These are phyloP conservation scores for Drosophila multiciliata DNA, from an alignment of 2,888 invertebrate species.

Conservation along the genomic window DNA sequence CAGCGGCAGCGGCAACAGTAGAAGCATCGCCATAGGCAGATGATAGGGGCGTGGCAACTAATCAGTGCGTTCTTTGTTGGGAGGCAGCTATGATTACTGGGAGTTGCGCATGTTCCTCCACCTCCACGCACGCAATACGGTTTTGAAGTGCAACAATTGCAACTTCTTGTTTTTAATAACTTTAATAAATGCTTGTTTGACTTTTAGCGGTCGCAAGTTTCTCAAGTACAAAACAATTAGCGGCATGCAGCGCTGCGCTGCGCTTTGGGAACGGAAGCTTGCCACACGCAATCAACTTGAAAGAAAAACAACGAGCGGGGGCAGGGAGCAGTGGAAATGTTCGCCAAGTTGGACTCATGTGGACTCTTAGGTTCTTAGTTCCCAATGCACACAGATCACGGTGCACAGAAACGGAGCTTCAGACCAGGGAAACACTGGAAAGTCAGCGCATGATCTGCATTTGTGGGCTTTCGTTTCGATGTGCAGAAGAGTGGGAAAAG, in stretches of 20 bases:
- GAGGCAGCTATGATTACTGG: conserved; percentile 36
- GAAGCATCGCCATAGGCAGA: conserved; percentile 2
- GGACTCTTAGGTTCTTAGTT: conserved; percentile 28
- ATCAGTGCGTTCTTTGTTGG: conserved; percentile 72
- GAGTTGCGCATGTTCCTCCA: conserved; percentile 26
- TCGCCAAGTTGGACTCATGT: conserved; percentile 25
- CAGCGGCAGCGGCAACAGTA: background rate
- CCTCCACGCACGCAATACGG: conserved; percentile 51
- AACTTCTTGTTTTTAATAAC: conserved; percentile 60
- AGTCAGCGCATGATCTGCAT: conserved; percentile 47
- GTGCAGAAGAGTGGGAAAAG: conserved; percentile 27
- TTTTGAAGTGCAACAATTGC: conserved; percentile 28
- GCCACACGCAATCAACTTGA: conserved; percentile 55
- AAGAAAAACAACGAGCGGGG: conserved; percentile 1
- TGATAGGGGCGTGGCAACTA: conserved; percentile 51
- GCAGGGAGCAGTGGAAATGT: conserved; percentile 12
- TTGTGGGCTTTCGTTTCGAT: conserved; percentile 64
- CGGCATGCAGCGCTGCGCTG: conserved; percentile 60
- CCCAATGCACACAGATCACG: conserved; percentile 45
- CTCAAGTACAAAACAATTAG: conserved; percentile 76
- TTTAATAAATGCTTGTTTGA: conserved; percentile 77
- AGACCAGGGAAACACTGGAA: conserved; percentile 5
- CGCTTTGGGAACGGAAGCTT: conserved; percentile 72
- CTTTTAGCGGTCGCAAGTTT: conserved; percentile 72
- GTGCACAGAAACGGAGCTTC: conserved; percentile 16